A percentile compares a stretch with the other conserved stretches of the same genome.
phyloP scores from a whole-genome alignment of 2,113 vertebrate species.

The Toxostoma redivivum region DNA sequence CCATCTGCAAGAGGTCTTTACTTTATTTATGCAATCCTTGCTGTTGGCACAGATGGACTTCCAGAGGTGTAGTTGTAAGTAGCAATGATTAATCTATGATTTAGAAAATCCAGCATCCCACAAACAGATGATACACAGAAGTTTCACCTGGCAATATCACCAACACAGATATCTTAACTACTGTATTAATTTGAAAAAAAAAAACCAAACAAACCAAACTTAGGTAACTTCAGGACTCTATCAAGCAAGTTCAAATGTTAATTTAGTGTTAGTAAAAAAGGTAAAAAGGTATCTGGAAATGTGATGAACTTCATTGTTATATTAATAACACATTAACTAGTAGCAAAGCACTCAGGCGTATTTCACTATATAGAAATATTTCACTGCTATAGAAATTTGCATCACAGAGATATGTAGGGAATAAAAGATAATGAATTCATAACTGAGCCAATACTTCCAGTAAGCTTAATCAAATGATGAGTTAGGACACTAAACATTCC shows the following conservation, averaged over 20 bases:
- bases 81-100: background rate
- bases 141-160: background rate
- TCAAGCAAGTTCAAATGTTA: background rate
- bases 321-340: constrained; percentile 6
- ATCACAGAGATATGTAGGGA: background rate
- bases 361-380: background rate
- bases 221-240: background rate
- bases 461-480: constrained; percentile 30
- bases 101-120: background rate
- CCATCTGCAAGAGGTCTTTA: background rate
- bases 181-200: background rate
- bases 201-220: background rate
- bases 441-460: constrained; percentile 5
- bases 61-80: background rate
- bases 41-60: background rate
- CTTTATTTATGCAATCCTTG: background rate
- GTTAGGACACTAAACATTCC: constrained; percentile 8
- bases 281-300: background rate
- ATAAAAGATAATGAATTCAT: constrained; percentile 33
- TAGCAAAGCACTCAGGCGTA: background rate
- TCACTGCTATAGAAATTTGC: constrained; percentile 31
- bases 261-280: background rate
- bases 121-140: background rate
- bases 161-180: background rate
- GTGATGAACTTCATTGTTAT: background rate